Evolutionary conservation across 2,797 vertebrate genomes (phyloP).

Genomic region (Xenops minutus): DNA sequence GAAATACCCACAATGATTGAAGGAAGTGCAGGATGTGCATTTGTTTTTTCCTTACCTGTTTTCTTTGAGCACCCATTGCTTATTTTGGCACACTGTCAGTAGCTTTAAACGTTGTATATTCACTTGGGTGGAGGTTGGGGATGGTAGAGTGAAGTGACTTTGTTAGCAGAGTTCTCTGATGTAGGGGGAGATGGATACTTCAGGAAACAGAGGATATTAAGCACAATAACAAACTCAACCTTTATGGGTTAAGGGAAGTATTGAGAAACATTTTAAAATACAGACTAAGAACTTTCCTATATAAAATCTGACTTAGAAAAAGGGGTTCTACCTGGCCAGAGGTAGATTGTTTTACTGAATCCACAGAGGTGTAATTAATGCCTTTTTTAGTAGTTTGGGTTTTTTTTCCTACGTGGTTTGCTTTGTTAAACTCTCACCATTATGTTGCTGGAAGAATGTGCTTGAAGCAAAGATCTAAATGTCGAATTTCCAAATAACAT

Average conservation of each 20-base stretch:
- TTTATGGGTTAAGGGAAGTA: not conserved
- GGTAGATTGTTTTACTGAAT: not conserved
- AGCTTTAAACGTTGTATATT: not conserved
- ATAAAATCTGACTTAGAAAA: not conserved
- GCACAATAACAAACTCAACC: not conserved
- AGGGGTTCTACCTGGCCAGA: not conserved
- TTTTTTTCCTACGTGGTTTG: not conserved
- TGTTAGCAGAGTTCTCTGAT: not conserved
- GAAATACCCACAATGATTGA: not conserved
- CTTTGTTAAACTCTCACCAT: not conserved
- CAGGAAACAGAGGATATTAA: not conserved
- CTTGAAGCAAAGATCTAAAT: not conserved
- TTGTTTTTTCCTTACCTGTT: not conserved
- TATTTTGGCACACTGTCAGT: not conserved
- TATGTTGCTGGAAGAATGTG: not conserved
- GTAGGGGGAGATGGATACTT: not conserved
- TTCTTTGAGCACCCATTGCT: not conserved
- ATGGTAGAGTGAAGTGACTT: not conserved
- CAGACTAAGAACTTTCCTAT: not conserved
- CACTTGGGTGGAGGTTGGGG: not conserved
- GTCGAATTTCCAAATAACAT: not conserved
- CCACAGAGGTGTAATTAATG: not conserved
- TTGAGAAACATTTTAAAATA: not conserved
- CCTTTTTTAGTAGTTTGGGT: not conserved
- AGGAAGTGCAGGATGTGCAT: not conserved